phyloP scores from a whole-genome alignment of 2,113 vertebrate genomes.

The Rhadina sibilatrix region DNA sequence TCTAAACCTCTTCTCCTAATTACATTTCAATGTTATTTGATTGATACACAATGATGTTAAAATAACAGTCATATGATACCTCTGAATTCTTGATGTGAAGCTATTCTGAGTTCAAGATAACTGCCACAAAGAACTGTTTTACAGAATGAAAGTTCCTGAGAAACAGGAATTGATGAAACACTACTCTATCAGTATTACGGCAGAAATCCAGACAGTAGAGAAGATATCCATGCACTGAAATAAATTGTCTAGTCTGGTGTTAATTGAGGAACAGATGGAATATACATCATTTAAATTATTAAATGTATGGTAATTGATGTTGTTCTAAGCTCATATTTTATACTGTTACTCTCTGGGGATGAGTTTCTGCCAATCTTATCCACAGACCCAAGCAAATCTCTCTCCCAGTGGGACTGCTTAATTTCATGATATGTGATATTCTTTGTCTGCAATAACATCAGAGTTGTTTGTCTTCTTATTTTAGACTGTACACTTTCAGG shows the following conservation, averaged over 20 bases:
- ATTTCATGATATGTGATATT: not conserved
- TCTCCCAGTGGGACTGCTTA: not conserved
- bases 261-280: not conserved
- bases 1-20: not conserved
- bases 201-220: not conserved
- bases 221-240: not conserved
- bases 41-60: conserved; percentile 18
- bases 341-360: not conserved
- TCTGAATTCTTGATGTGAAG: not conserved
- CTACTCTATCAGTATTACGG: not conserved
- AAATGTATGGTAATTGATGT: not conserved
- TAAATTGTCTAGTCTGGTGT: not conserved
- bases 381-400: not conserved
- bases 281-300: not conserved
- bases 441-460: not conserved
- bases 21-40: conserved; percentile 1
- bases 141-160: not conserved
- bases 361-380: not conserved
- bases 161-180: not conserved
- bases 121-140: not conserved
- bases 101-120: not conserved
- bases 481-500: not conserved
- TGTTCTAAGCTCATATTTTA: not conserved
- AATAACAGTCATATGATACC: conserved; percentile 31
- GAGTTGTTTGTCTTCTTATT: not conserved